These are phyloP conservation scores for Cliona cf. orientalis DNA, from an alignment of 37 sponge, comb jelly and placozoan species.

Conservation along the genomic window DNA sequence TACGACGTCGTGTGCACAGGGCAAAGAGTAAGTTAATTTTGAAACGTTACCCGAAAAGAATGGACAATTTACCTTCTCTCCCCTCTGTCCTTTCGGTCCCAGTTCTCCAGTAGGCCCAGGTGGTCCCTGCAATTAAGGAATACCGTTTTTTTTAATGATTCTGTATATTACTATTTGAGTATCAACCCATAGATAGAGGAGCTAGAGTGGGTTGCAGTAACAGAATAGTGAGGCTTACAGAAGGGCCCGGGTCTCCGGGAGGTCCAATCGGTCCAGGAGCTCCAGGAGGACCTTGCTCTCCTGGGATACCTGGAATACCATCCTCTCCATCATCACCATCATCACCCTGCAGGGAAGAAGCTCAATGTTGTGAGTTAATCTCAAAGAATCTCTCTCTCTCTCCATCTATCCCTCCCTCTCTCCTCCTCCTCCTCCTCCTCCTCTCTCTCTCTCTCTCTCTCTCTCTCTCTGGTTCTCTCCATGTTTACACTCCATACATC, in stretches of 20 bases:
- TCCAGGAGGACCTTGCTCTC: slow-evolving; percentile 49
- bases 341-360: slow-evolving; percentile 18
- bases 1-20: neutral
- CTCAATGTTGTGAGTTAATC: too few species aligned
- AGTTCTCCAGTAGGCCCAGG: slow-evolving; percentile 34
- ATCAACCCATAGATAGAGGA: neutral
- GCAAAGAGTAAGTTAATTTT: too few species aligned
- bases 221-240: slow-evolving; percentile 13
- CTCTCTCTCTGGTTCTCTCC: too few species aligned
- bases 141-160: neutral
- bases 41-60: neutral
- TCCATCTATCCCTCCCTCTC: too few species aligned
- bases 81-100: slow-evolving; percentile 55
- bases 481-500: too few species aligned
- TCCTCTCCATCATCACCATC: slow-evolving; percentile 59
- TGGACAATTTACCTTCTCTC: slow-evolving; percentile 50
- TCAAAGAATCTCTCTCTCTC: too few species aligned
- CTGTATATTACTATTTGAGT: neutral
- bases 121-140: slow-evolving; percentile 40
- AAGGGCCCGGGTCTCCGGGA: slow-evolving; percentile 60
- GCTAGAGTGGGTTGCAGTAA: neutral
- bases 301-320: slow-evolving; percentile 42
- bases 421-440: too few species aligned
- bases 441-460: too few species aligned
- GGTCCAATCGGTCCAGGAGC: slow-evolving; percentile 65